phyloP scores from a whole-genome alignment of 2,113 vertebrate species.

The Myrmecophaga tridactyla region DNA sequence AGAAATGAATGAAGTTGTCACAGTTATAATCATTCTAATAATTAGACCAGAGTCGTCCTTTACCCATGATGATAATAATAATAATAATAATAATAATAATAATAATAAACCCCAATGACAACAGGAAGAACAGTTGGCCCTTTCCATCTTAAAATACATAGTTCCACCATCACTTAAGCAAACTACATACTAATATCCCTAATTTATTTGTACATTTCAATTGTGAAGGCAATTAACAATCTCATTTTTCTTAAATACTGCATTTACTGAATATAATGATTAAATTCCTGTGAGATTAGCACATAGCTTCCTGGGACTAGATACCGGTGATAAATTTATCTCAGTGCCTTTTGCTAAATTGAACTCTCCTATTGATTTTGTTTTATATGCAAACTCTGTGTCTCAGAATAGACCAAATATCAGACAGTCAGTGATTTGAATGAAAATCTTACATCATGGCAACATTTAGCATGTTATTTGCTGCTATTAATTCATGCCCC shows the following conservation, averaged over 20 bases:
- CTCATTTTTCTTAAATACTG: neutral
- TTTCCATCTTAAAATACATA: neutral
- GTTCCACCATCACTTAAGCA: neutral
- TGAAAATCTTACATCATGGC: neutral
- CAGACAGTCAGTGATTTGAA: neutral
- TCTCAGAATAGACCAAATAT: neutral
- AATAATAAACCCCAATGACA: neutral
- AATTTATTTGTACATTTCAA: neutral
- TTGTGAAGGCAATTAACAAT: slow-evolving; percentile 1
- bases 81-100: neutral
- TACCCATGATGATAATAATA: neutral
- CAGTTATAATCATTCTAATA: neutral
- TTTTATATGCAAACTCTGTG: neutral
- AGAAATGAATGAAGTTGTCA: neutral
- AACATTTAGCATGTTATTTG: neutral
- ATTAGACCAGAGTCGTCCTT: neutral
- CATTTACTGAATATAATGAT: neutral
- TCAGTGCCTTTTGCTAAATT: slow-evolving; percentile 3
- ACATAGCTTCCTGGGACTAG: neutral
- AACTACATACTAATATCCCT: neutral
- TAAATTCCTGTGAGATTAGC: slow-evolving; percentile 15
- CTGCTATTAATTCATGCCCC: neutral
- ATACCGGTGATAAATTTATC: neutral
- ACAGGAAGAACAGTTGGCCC: neutral
- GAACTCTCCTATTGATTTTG: neutral